phyloP scores from a whole-genome alignment of 1,140 invertebrate species.

The Contarinia nasturtii region DNA sequence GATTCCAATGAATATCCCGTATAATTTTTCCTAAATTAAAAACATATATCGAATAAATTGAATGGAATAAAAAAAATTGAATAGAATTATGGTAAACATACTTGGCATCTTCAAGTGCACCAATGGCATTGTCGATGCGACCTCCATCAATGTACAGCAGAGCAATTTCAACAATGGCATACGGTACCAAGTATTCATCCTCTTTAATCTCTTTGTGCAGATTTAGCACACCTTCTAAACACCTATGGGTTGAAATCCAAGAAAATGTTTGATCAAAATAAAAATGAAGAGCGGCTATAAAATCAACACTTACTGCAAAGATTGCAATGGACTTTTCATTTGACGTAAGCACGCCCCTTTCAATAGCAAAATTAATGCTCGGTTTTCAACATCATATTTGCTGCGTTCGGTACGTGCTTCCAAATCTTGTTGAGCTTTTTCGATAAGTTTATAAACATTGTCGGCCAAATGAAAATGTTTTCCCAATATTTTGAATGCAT shows the following conservation, averaged over 20 bases:
- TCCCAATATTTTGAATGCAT: slow-evolving; percentile 70
- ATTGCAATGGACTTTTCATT: slow-evolving; percentile 47
- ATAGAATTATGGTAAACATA: slow-evolving; percentile 25
- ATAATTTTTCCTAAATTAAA: slow-evolving; percentile 56
- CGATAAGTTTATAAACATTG: slow-evolving; percentile 50
- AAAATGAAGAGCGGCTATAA: too few relatives aligned
- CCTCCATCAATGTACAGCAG: slow-evolving; percentile 50
- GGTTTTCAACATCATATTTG: slow-evolving; percentile 54
- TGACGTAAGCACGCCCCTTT: slow-evolving; percentile 69
- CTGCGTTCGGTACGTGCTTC: slow-evolving; percentile 8
- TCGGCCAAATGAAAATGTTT: slow-evolving; percentile 46
- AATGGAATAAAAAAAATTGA: background rate
- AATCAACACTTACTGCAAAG: slow-evolving; percentile 35
- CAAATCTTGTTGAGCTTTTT: slow-evolving; percentile 32
- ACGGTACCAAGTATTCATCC: slow-evolving; percentile 73
- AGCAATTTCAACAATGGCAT: slow-evolving; percentile 70
- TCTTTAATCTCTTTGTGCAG: slow-evolving; percentile 63
- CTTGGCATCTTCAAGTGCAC: slow-evolving; percentile 67
- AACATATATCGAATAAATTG: slow-evolving; percentile 6
- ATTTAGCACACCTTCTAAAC: slow-evolving; percentile 42
- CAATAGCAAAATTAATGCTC: slow-evolving; percentile 52
- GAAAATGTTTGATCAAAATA: background rate
- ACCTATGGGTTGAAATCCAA: slow-evolving; percentile 16
- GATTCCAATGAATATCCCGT: slow-evolving; percentile 82
- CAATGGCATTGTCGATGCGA: slow-evolving; percentile 42